A percentile compares a stretch with the other conserved stretches of the same genome.
These are phyloP conservation scores for Rosalia funebris DNA, from an alignment of 2,888 invertebrate species.

Conservation along the genomic window DNA sequence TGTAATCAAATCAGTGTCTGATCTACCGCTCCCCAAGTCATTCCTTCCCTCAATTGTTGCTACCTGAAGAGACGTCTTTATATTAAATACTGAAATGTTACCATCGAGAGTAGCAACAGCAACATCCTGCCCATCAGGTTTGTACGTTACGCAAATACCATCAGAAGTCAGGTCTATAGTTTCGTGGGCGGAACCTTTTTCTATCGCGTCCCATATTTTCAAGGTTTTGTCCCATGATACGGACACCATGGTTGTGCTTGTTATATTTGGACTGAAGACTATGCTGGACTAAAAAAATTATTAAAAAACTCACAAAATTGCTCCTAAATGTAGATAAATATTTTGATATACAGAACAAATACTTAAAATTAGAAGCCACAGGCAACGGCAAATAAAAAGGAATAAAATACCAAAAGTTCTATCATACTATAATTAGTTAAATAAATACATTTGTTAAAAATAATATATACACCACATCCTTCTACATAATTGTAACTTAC, in stretches of 20 bases:
- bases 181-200: conserved; percentile 82
- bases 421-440: no score
- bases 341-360: no score
- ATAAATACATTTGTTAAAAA: no score
- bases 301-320: no score
- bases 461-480: no score
- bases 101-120: conserved; percentile 93
- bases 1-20: conserved; percentile 86
- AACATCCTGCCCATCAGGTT: conserved; percentile 91
- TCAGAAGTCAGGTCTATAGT: conserved; percentile 82
- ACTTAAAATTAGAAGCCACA: no score
- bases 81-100: conserved; percentile 82
- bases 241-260: conserved; percentile 82
- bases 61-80: conserved; percentile 75
- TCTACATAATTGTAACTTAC: no score
- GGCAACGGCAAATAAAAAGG: no score
- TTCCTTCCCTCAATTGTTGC: conserved; percentile 87
- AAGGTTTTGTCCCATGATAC: conserved; percentile 96
- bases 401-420: no score
- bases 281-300: conserved; percentile 66
- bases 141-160: conserved; percentile 84
- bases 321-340: background rate
- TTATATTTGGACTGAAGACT: conserved; percentile 78
- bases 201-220: conserved; percentile 91
- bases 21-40: conserved; percentile 87